These are phyloP conservation scores for Ditula angustiorana DNA, from an alignment of 2,888 invertebrate species.

Conservation along the genomic window DNA sequence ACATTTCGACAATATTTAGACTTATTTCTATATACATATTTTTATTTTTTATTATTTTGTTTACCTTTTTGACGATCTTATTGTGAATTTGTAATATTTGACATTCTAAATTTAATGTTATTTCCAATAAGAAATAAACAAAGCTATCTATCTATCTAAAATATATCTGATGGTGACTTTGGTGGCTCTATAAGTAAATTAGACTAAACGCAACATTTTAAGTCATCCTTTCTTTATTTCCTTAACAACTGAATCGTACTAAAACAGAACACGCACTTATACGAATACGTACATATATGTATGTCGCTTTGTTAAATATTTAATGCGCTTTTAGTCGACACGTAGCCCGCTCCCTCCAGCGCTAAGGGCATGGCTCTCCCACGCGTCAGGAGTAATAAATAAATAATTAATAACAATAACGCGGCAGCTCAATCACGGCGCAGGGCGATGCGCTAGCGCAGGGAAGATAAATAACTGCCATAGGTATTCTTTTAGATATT, in stretches of 20 bases:
- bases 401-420: conserved; percentile 39
- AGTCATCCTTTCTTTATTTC: neutral
- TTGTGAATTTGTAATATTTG: too few relatives aligned
- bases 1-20: too few relatives aligned
- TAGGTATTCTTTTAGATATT: too few relatives aligned
- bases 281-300: neutral
- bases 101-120: too few relatives aligned
- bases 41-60: too few relatives aligned
- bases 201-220: too few relatives aligned
- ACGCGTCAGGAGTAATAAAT: conserved; percentile 34
- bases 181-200: too few relatives aligned
- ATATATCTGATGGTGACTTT: too few relatives aligned
- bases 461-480: neutral
- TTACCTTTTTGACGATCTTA: too few relatives aligned
- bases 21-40: too few relatives aligned
- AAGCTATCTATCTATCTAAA: too few relatives aligned
- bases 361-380: neutral
- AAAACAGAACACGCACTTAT: neutral
- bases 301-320: neutral
- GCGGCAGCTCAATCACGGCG: conserved; percentile 30
- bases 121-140: too few relatives aligned
- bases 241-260: neutral
- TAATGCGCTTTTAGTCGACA: neutral
- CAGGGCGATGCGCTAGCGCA: conserved; percentile 16
- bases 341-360: neutral